These are phyloP conservation scores for Lathamus discolor DNA, from an alignment of 2,113 vertebrate species.

Conservation along the genomic window DNA sequence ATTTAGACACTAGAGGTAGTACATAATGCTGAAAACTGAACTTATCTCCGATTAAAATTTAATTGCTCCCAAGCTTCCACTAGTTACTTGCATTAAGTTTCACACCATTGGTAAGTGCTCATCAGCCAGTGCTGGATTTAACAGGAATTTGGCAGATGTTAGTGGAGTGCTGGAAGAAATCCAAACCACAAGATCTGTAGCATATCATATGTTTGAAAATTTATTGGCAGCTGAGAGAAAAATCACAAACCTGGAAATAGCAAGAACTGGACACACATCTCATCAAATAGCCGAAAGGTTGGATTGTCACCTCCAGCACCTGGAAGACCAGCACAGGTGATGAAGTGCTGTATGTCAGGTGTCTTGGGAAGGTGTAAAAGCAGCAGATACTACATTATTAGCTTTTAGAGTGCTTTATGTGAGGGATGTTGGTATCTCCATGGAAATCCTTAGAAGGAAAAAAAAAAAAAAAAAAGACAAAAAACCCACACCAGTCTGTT, in stretches of 20 bases:
- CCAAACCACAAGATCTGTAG: slow-evolving; percentile 44
- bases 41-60: slow-evolving; percentile 64
- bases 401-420: neutral
- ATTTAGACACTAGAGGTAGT: slow-evolving; percentile 40
- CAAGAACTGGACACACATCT: neutral
- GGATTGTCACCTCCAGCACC: neutral
- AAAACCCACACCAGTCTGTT: neutral
- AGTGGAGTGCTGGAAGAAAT: slow-evolving; percentile 46
- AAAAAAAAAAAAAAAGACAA: neutral
- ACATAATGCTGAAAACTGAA: slow-evolving; percentile 38
- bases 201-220: slow-evolving; percentile 54
- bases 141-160: slow-evolving; percentile 69
- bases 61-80: slow-evolving; percentile 63
- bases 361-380: neutral
- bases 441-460: neutral
- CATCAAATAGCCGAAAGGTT: neutral
- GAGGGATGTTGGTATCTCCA: neutral
- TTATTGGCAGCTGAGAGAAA: slow-evolving; percentile 40
- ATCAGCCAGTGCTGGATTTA: slow-evolving; percentile 48
- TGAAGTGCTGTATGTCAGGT: neutral
- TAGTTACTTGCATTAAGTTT: slow-evolving; percentile 63
- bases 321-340: neutral
- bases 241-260: slow-evolving; percentile 38
- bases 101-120: slow-evolving; percentile 46
- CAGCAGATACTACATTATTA: neutral